Evolutionary conservation across 2,113 vertebrate genomes (phyloP), one percentile per base, ranked within the genome.

Genomic region (Carettochelys insculpta): DNA sequence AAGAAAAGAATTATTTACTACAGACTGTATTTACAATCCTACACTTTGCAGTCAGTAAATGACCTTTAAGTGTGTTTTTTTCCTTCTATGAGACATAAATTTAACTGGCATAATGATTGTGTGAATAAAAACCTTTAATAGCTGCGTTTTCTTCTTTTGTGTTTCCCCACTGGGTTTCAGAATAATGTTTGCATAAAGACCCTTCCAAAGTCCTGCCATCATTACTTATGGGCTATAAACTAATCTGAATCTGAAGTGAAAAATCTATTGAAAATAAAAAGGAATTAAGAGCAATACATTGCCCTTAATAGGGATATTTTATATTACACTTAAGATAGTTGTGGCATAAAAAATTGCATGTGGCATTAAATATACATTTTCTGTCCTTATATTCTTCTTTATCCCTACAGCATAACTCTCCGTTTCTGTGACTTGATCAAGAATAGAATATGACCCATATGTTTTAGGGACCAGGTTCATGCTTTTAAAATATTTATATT

Each of bases 71-170:
- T 53, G 45, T 0, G 5, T 71, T 50, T 50, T 50, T 11, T 50
- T 50, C 14, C 41, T 77, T 17, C 43, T 19, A 82, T 87, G 8
- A 75, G 85, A 92, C 56, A 91, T 38, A 93, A 88, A 17, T 83
- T 89, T 92, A 54, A 52, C 20, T 11, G 8, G 17, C 25, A 89
- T 81, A 92, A 90, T 52, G 1, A 1, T 47, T 20, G 84, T 45
- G 81, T 83, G 90, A 58, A 92, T 90, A 90, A 94, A 93, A 94
- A 43, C 1, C 80, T 88, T 78, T 77, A 90, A 83, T 48, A 50
- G 1, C 1, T 77, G 1, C 58, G 65, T 79, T 88, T 95, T 83
- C 48, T 91, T 80, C 19, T 71, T 11, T 50, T 48, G 48, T 48
- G 48, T 48, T 8, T 48, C 48, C 12, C 8, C 48, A 48, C 12